A percentile compares a stretch with the other conserved stretches of the same genome.
Evolutionary conservation across 1,140 invertebrate species (phyloP).

Genomic region (Solenopsis fugax): DNA sequence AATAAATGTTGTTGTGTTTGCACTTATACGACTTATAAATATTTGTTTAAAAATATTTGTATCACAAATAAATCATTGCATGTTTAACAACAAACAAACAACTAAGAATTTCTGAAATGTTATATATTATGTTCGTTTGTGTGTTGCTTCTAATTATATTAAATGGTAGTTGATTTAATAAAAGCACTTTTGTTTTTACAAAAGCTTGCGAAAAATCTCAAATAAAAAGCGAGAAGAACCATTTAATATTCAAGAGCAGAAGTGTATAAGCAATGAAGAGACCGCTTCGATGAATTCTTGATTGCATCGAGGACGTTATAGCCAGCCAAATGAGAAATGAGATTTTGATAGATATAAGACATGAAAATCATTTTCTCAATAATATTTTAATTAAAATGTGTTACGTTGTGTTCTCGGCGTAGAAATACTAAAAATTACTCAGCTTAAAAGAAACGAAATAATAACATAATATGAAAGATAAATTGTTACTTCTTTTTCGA

Average conservation of each 20-base stretch:
- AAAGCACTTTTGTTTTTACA: not conserved
- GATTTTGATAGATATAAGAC: slow-evolving; percentile 3
- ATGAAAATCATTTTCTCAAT: slow-evolving; percentile 10
- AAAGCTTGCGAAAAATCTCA: not conserved
- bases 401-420: not conserved
- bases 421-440: not conserved
- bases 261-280: slow-evolving; percentile 10
- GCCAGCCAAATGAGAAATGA: not conserved
- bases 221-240: not conserved
- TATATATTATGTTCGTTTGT: no score
- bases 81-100: not conserved
- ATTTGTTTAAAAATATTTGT: not conserved
- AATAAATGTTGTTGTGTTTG: not conserved
- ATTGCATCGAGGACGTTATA: not conserved
- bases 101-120: not conserved
- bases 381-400: not conserved
- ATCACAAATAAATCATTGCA: not conserved
- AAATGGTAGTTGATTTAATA: slow-evolving; percentile 7
- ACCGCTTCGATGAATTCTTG: slow-evolving; percentile 33
- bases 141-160: not conserved
- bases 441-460: not conserved
- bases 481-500: slow-evolving; percentile 1
- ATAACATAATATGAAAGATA: slow-evolving; percentile 2
- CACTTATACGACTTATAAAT: not conserved
- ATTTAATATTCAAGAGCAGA: not conserved